Evolutionary conservation across 2,113 vertebrate genomes (phyloP), one percentile per base, ranked within the genome.

Genomic region (Chaenocephalus aceratus): DNA sequence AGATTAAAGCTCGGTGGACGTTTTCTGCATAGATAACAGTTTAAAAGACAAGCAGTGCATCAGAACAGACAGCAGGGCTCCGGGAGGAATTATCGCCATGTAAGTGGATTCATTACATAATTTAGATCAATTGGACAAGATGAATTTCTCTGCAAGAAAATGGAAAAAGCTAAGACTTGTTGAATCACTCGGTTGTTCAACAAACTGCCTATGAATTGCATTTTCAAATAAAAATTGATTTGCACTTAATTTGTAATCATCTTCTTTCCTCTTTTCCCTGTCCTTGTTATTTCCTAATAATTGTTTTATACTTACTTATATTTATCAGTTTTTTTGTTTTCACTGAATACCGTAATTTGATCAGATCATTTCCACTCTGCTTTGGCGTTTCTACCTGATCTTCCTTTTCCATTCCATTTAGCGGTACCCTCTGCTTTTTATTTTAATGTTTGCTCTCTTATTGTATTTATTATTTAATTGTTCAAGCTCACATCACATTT

Each of bases 101-200:
- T 58, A 52, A 72, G 61, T 48, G 67, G 67, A 82, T 82, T 82
- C 61, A 82, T 82, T 64, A 23, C 57, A 68, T 58, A 52, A 52
- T 64, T 82, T 75, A 48, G 74, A 82, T 53, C 48, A 77, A 82
- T 77, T 82, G 73, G 59, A 65, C 30, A 21, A 63, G 59, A 82
- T 65, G 6, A 23, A 77, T 82, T 77, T 60, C 23, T 54, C 73
- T 56, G 56, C 69, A 80, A 45, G 34, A 23, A 26, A 36, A 52
- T 16, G 16, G 6, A 30, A 18, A 44, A 54, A 23, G 26, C 60
- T 72, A 15, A 2, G 53, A 75, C 26, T 13, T 56, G 30, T 69
- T n/a, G 45, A 54, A 46, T 49, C 48, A 49, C 10, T 2, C 34
- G 1, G 44, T 10, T 12, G 18, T 8, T 30, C 21, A 18, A 48